Evolutionary conservation across 92 coral and sea anemone species (phyloP).

Genomic region (Parazoanthus darwini): DNA sequence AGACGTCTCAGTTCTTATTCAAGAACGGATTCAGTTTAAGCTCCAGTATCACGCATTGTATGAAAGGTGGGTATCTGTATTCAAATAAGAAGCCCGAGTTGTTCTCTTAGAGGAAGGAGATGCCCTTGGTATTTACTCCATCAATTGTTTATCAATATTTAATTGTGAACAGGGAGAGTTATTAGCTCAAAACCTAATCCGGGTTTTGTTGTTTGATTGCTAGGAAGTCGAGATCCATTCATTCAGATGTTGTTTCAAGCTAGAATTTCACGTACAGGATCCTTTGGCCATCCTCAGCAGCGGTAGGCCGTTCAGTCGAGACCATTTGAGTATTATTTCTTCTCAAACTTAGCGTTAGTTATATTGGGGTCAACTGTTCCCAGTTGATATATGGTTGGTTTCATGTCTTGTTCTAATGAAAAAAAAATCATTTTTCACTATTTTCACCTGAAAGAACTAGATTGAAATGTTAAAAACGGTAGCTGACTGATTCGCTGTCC

Average conservation of each 20-base stretch:
- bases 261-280: not conserved
- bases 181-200: not conserved
- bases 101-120: not conserved
- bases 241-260: slow-evolving; percentile 23
- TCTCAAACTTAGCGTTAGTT: not conserved
- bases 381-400: too few relatives aligned
- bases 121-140: too few relatives aligned
- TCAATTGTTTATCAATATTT: not conserved
- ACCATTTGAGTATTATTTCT: not conserved
- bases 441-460: not conserved
- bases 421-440: not conserved
- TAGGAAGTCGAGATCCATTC: slow-evolving; percentile 16
- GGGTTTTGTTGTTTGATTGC: not conserved
- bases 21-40: not conserved
- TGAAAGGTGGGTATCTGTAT: not conserved
- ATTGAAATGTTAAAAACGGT: too few relatives aligned
- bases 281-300: slow-evolving; percentile 7
- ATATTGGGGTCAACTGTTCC: too few relatives aligned
- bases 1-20: not conserved
- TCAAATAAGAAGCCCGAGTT: not conserved
- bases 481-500: too few relatives aligned
- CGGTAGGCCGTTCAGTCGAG: not conserved
- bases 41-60: not conserved
- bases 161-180: not conserved
- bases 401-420: too few relatives aligned